These are phyloP conservation scores for Halyomorpha halys DNA, from an alignment of 1,140 invertebrate genomes.

Conservation along the genomic window DNA sequence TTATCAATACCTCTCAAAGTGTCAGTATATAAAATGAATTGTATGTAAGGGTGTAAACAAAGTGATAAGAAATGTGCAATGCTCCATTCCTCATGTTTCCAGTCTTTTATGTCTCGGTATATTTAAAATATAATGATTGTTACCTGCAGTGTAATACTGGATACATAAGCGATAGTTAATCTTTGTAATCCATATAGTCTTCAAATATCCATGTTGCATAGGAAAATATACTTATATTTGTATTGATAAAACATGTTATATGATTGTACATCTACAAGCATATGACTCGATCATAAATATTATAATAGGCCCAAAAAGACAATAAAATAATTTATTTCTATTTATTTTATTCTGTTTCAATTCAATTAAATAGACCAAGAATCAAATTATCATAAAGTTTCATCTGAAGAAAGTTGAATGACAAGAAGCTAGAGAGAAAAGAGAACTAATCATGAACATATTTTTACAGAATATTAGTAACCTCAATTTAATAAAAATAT, in stretches of 20 bases:
- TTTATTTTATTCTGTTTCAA: constrained; percentile 3
- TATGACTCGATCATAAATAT: constrained; percentile 22
- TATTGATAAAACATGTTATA: constrained; percentile 13
- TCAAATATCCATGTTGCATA: constrained; percentile 11
- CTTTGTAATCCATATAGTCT: constrained; percentile 19
- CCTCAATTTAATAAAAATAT: too few relatives aligned
- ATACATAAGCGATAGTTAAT: constrained; percentile 8
- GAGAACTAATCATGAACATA: too few relatives aligned
- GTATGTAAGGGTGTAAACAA: not conserved
- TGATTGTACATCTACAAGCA: not conserved
- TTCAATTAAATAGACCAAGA: too few relatives aligned
- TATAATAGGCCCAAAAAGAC: constrained; percentile 27
- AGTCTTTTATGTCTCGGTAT: not conserved
- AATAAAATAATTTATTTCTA: constrained; percentile 30
- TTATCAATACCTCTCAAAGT: not conserved
- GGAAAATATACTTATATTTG: constrained; percentile 4
- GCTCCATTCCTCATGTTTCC: not conserved
- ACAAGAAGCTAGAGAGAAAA: too few relatives aligned
- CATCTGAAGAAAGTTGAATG: too few relatives aligned
- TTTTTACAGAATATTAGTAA: too few relatives aligned
- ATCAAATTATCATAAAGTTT: too few relatives aligned
- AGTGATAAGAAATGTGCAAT: constrained; percentile 6
- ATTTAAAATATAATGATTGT: not conserved
- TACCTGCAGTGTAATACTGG: not conserved
- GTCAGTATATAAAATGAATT: constrained; percentile 3